Conservation (phyloP, 2,113 vertebrate genomes). For the Ictalurus furcatus region DNA sequence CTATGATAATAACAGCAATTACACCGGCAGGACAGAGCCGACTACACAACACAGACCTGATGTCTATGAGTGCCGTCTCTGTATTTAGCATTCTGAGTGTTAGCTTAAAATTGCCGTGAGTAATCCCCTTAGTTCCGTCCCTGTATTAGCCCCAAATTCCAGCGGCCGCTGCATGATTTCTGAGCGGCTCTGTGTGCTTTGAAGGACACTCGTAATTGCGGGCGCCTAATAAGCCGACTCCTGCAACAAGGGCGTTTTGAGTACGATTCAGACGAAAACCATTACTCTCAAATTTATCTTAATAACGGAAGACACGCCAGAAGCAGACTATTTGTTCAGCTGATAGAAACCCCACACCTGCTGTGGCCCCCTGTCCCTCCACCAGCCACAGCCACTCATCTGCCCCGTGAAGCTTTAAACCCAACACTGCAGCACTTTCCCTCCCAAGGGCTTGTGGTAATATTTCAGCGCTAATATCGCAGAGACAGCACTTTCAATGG, state of each 20-base stretch:
- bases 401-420: conserved; percentile 14
- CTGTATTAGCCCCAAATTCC: conserved; percentile 68
- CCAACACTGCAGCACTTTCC: background rate
- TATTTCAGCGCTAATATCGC: background rate
- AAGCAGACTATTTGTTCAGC: conserved; percentile 72
- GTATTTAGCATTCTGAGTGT: conserved; percentile 64
- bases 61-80: conserved; percentile 3
- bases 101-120: conserved; percentile 63
- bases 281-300: conserved; percentile 73
- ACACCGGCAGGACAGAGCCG: background rate
- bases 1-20: conserved; percentile 12
- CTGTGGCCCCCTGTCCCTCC: conserved; percentile 31
- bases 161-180: conserved; percentile 67
- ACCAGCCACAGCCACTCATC: conserved; percentile 21
- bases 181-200: conserved; percentile 59
- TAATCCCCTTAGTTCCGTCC: conserved; percentile 71
- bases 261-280: conserved; percentile 63
- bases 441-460: background rate
- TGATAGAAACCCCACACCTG: conserved; percentile 66
- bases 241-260: conserved; percentile 58
- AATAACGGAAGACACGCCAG: conserved; percentile 64
- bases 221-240: conserved; percentile 56
- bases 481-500: background rate
- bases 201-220: conserved; percentile 61
- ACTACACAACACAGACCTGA: conserved; percentile 19